Base-by-base conservation (phyloP, 1,140 invertebrate genomes). In the Sycophaga agraensis region DNA sequence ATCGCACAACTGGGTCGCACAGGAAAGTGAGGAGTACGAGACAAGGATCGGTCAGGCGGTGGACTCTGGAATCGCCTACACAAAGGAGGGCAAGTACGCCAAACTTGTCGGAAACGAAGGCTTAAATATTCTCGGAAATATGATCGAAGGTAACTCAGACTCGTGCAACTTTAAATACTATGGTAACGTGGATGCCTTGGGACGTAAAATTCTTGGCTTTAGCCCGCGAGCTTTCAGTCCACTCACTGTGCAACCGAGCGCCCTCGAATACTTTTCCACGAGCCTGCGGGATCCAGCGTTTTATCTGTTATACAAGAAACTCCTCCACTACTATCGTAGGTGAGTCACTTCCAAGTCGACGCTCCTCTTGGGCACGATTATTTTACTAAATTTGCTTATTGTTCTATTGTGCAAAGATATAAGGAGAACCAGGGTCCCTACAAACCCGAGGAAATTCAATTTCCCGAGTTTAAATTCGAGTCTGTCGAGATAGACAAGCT, bases 91-190 rank as follows among this genome's bases (percentile, higher is more conserved):
- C 51, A 78, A 78, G 37, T 67, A 71, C 11, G 16, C 70, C 4
- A 69, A 67, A 53, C 69, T 82, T 26, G 74, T 78, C 63, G 70
- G 63, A 0, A 66, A 69, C 1, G 72, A 79, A 3, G 81, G 81
- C 24, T 72, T 89, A 55, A 81, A 88, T 63, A 76, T 84, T 37
- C 77, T 92, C 14, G 88, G 85, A n/a, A 85, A 86, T 65, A 66
- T 90, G 2, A 84, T 91, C 46, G 84, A 91, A 77, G 81, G 83
- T 19, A 86, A 88, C 58, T 79, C 81, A 1, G 86, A 90, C 56
- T 86, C 85, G 16, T 82, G 82, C 26, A 88, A 91, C 75, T 68
- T 66, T 4, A 73, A 78, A 37, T 90, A 83, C 70, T 90, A 89
- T 68, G 83, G 83, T 22, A 76, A 73, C 14, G 71, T 77, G 50